Evolutionary conservation across 2,113 vertebrate species (phyloP).

Genomic region (Poicephalus gulielmi): DNA sequence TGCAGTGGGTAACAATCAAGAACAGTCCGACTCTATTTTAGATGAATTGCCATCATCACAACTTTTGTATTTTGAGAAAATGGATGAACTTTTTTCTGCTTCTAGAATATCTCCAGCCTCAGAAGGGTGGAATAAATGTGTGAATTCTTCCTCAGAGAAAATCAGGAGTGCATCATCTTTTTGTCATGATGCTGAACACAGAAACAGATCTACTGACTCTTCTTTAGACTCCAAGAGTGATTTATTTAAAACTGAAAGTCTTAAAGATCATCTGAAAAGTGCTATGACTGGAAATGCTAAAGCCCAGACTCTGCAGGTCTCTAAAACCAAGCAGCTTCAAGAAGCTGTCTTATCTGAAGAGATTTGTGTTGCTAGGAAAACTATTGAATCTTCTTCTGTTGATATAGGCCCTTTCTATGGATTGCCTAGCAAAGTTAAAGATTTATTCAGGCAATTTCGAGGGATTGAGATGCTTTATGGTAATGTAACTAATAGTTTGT

Average conservation of each 20-base stretch:
- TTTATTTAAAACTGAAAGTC: conserved; percentile 72
- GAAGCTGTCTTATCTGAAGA: conserved; percentile 85
- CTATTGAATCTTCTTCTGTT: conserved; percentile 72
- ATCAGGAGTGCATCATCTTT: not conserved
- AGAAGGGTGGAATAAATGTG: not conserved
- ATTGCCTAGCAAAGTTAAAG: conserved; percentile 91
- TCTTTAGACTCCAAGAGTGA: not conserved
- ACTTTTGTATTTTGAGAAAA: conserved; percentile 56
- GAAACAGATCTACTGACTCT: not conserved
- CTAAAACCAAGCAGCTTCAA: conserved; percentile 80
- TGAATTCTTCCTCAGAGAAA: not conserved
- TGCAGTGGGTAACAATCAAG: not conserved
- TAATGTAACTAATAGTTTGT: conserved; percentile 61
- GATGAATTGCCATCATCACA: conserved; percentile 83
- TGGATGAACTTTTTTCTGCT: not conserved
- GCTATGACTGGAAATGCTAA: conserved; percentile 88
- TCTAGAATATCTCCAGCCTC: not conserved
- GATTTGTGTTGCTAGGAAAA: conserved; percentile 81
- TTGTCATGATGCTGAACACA: not conserved
- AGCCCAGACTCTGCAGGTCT: conserved; percentile 69
- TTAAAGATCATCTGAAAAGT: conserved; percentile 87
- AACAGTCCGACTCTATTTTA: conserved; percentile 35
- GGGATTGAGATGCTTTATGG: conserved; percentile 92
- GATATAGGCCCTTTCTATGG: conserved; percentile 96
- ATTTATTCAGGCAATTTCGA: conserved; percentile 82